Evolutionary conservation across 2,113 vertebrate species (phyloP).

Genomic region (Phrynosoma platyrhinos): DNA sequence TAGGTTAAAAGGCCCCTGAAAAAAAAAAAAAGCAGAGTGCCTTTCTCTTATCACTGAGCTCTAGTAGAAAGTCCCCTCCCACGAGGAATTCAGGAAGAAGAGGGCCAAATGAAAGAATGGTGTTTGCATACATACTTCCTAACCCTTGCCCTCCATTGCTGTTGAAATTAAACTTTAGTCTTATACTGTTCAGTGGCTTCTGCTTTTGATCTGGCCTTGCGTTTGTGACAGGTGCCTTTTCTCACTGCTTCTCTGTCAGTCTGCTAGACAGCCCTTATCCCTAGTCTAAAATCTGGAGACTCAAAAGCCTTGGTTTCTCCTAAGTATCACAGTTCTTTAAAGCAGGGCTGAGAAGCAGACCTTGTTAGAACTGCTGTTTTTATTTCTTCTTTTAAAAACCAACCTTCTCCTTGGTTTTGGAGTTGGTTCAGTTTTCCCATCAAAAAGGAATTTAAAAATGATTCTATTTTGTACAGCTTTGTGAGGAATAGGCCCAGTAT

Average conservation of each 20-base stretch:
- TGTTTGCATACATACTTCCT: neutral
- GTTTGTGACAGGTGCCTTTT: neutral
- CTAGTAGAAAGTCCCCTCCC: neutral
- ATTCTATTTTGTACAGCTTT: neutral
- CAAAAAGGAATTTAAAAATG: neutral
- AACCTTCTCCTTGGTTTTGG: neutral
- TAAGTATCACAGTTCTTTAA: slow-evolving; percentile 36
- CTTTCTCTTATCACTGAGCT: neutral
- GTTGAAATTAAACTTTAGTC: neutral
- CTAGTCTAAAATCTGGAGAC: neutral
- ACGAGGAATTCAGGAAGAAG: neutral
- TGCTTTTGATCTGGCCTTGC: neutral
- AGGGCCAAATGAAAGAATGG: neutral
- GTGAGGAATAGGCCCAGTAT: neutral
- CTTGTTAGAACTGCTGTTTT: neutral
- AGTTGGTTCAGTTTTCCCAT: neutral
- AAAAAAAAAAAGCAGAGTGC: no score
- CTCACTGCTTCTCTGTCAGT: neutral
- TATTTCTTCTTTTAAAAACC: neutral
- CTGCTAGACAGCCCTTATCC: neutral
- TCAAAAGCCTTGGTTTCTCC: neutral
- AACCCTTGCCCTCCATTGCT: neutral
- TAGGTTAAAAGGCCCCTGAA: no score
- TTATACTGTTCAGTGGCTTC: neutral
- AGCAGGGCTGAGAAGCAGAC: slow-evolving; percentile 21